Percentiles rank a stretch among this genome's conserved stretches.
Conservation (phyloP, 1,140 invertebrate genomes). For the Oryctes rhinoceros region DNA sequence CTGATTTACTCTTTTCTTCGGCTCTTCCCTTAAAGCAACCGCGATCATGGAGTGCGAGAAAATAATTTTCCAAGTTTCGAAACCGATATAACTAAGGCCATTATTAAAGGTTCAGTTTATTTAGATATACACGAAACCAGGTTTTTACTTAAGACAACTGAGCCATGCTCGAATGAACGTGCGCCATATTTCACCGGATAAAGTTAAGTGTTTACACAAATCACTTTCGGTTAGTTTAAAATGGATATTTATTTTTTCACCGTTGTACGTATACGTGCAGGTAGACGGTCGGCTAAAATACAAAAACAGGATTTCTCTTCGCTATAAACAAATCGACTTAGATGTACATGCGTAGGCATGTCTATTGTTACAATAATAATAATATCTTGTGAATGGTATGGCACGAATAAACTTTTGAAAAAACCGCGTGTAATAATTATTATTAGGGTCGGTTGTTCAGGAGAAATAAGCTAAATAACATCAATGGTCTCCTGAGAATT, state of each 20-base stretch:
- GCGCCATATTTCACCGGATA: constrained; percentile 21
- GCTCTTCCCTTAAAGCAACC: too few species aligned
- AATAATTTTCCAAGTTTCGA: too few species aligned
- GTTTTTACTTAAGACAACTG: constrained; percentile 5
- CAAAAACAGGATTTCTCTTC: constrained; percentile 16
- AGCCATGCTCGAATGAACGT: not conserved
- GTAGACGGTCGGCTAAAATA: constrained; percentile 17
- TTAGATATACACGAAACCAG: not conserved
- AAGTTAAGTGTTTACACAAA: constrained; percentile 22
- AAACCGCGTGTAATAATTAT: too few species aligned
- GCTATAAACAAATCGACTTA: not conserved
- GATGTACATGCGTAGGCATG: not conserved
- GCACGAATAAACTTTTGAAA: not conserved
- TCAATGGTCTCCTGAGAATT: too few species aligned
- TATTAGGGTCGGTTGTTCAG: too few species aligned
- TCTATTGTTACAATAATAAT: constrained; percentile 3
- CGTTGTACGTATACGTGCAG: not conserved
- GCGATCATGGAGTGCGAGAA: too few species aligned
- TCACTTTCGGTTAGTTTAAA: constrained; percentile 20
- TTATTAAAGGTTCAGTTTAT: too few species aligned
- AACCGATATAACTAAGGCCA: too few species aligned
- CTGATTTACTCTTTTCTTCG: too few species aligned
- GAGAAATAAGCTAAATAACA: too few species aligned
- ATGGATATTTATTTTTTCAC: constrained; percentile 31
- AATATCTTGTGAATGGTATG: not conserved